These are phyloP conservation scores for Phalacrocorax aristotelis DNA, from an alignment of 2,113 vertebrate species.

Conservation along the genomic window DNA sequence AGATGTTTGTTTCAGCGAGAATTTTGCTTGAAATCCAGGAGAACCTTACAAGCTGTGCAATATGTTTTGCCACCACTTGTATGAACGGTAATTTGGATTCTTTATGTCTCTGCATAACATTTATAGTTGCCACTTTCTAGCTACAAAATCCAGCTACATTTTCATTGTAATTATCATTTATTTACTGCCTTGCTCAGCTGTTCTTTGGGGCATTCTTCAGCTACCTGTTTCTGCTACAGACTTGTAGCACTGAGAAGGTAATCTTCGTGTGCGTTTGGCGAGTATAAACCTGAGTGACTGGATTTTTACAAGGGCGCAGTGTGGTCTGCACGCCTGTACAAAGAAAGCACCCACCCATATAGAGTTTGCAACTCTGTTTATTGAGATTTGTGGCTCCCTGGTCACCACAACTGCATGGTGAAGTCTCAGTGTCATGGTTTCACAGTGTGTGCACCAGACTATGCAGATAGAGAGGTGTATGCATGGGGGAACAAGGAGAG, in stretches of 20 bases:
- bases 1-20: slow-evolving; percentile 11
- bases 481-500: background rate
- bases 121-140: background rate
- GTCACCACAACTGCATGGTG: too few species aligned
- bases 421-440: background rate
- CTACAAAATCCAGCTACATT: background rate
- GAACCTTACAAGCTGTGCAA: background rate
- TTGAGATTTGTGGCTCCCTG: background rate
- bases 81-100: background rate
- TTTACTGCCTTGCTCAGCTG: background rate
- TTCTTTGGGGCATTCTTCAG: background rate
- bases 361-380: background rate
- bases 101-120: background rate
- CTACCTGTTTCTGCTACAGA: background rate
- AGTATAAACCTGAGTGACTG: background rate
- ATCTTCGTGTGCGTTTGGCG: background rate
- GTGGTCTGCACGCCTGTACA: background rate
- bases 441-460: background rate
- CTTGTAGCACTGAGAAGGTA: background rate
- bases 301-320: background rate
- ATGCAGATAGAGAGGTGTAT: background rate
- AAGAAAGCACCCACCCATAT: background rate
- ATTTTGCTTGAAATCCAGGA: background rate
- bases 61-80: background rate
- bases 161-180: background rate